These are phyloP conservation scores for Phortica okadai DNA, from an alignment of 2,888 invertebrate species.

Conservation along the genomic window DNA sequence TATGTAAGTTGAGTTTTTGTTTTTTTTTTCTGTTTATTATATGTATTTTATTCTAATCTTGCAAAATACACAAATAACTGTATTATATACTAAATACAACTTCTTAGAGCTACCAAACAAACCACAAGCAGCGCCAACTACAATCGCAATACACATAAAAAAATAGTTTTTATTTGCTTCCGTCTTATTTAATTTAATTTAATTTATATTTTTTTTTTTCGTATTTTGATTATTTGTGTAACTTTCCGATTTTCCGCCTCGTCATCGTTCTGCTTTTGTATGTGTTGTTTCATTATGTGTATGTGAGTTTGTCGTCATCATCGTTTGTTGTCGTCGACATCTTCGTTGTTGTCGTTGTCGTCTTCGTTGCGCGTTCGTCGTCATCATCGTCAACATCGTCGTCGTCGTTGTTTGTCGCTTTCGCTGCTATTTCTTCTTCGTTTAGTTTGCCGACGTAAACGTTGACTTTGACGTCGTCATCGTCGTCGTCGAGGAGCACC, in stretches of 20 bases:
- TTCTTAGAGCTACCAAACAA: not conserved
- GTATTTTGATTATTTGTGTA: slow-evolving; percentile 23
- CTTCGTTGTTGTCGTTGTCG: slow-evolving; percentile 35
- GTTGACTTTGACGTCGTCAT: slow-evolving; percentile 36
- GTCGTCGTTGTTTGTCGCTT: slow-evolving; percentile 35
- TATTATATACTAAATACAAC: not conserved
- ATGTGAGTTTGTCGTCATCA: slow-evolving; percentile 51
- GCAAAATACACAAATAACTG: too few species aligned
- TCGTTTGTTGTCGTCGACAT: slow-evolving; percentile 53
- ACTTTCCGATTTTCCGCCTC: slow-evolving; percentile 28
- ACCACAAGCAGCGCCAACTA: not conserved
- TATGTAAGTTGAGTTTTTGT: not conserved
- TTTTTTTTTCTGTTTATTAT: not conserved
- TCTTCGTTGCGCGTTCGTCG: slow-evolving; percentile 30
- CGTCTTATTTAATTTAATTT: not conserved
- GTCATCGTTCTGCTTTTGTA: slow-evolving; percentile 9
- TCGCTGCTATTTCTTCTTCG: slow-evolving; percentile 39
- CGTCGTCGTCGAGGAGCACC: not conserved
- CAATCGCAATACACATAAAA: slow-evolving; percentile 43
- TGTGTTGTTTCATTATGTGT: slow-evolving; percentile 6
- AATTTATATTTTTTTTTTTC: not conserved
- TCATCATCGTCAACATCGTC: slow-evolving; percentile 38
- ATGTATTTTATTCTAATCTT: too few species aligned
- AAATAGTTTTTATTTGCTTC: not conserved
- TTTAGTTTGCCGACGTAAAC: slow-evolving; percentile 24